A percentile compares a stretch with the other conserved stretches of the same genome.
Conservation (phyloP, 2,797 vertebrate species). For the Chaetodon trifasciatus region DNA sequence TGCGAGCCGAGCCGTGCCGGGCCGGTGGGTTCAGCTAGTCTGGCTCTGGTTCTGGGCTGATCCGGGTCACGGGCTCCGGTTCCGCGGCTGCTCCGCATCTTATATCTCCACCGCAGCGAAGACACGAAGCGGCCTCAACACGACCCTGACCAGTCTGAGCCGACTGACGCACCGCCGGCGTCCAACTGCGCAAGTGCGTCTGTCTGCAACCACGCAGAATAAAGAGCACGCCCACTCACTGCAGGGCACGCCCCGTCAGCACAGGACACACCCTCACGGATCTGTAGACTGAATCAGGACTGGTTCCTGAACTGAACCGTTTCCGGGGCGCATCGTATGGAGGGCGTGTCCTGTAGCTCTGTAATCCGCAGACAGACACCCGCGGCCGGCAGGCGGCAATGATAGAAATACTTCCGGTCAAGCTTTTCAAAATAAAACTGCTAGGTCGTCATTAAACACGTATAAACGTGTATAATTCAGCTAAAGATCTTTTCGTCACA, state of each 20-base stretch:
- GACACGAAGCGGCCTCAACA: conserved; percentile 12
- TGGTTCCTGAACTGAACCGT: no score
- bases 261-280: no score
- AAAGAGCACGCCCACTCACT: no score
- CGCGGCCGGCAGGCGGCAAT: not conserved
- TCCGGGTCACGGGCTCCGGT: conserved; percentile 12
- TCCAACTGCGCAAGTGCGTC: not conserved
- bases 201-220: no score
- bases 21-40: conserved; percentile 1
- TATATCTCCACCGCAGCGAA: conserved; percentile 32
- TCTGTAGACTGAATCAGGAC: no score
- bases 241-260: no score
- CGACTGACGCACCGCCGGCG: conserved; percentile 1
- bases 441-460: no score
- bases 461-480: no score
- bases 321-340: no score
- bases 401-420: not conserved
- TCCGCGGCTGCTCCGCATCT: conserved; percentile 47
- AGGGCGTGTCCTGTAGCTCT: no score
- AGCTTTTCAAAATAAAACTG: conserved; percentile 48
- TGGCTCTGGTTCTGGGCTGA: conserved; percentile 12
- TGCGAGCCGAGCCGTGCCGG: not conserved
- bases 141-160: conserved; percentile 22
- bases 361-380: no score
- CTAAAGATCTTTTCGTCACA: not conserved